These are phyloP conservation scores for Limnephilus marmoratus DNA, from an alignment of 2,888 invertebrate genomes.

Conservation along the genomic window DNA sequence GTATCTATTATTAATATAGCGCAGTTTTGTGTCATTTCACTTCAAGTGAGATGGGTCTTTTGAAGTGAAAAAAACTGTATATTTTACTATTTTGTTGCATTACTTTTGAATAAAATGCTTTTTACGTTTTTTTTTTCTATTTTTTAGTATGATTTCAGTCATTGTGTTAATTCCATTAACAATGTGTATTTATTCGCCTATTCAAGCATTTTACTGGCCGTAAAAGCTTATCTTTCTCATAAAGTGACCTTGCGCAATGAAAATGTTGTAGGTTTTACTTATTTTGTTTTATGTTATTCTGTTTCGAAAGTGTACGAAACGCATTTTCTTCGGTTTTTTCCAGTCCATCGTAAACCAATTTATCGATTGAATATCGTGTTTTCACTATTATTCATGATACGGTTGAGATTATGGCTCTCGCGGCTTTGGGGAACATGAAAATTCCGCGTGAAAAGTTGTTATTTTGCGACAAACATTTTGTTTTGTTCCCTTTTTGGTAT, in stretches of 20 bases:
- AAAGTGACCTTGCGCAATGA: neutral
- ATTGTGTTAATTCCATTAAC: neutral
- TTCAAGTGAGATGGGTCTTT: no score
- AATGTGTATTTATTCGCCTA: neutral
- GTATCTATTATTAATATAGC: no score
- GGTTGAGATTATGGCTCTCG: neutral
- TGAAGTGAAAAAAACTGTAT: no score
- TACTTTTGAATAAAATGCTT: no score
- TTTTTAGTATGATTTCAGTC: neutral
- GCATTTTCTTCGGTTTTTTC: neutral
- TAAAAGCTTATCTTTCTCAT: neutral
- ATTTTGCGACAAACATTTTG: no score
- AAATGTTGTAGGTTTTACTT: neutral
- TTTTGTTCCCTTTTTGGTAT: no score
- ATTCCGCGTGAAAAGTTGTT: no score
- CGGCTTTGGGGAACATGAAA: neutral
- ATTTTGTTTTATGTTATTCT: neutral
- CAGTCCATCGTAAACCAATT: neutral
- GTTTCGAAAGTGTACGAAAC: neutral
- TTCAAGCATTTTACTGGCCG: neutral
- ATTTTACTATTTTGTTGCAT: no score
- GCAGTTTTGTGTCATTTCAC: no score
- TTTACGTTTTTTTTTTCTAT: no score
- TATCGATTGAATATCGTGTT: neutral
- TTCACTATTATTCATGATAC: slow-evolving; percentile 19